Conservation (phyloP, 2,888 invertebrate genomes). For the Agriopis marginaria region DNA sequence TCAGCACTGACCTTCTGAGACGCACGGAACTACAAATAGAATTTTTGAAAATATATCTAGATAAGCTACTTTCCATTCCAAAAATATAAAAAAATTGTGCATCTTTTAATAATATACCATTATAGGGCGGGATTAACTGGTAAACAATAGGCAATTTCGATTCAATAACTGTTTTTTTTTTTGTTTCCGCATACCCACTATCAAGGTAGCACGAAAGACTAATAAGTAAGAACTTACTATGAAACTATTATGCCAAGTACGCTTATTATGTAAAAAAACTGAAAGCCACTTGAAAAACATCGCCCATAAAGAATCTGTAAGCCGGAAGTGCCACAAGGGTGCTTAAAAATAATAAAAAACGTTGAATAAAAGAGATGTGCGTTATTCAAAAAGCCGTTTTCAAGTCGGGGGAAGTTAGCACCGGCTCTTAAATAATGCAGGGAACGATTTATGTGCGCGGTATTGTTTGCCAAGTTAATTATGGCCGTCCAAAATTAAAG, state of each 20-base stretch:
- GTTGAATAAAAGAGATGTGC: constrained; percentile 44
- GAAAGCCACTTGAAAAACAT: constrained; percentile 34
- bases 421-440: constrained; percentile 44
- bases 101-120: no score
- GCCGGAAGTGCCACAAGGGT: constrained; percentile 41
- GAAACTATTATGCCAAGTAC: background rate
- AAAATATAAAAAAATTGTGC: no score
- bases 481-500: constrained; percentile 16
- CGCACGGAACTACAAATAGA: no score
- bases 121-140: no score
- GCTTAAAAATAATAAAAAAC: constrained; percentile 44
- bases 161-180: no score
- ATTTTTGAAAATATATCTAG: no score
- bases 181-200: no score
- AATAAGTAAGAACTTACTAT: background rate
- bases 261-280: constrained; percentile 13
- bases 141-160: no score
- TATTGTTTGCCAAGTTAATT: constrained; percentile 45
- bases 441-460: constrained; percentile 46
- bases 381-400: constrained; percentile 42
- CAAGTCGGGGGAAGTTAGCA: constrained; percentile 42
- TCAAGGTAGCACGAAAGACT: no score
- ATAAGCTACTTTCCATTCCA: no score
- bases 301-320: constrained; percentile 38
- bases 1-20: no score